Evolutionary conservation across 2,797 vertebrate species (phyloP).

Genomic region (Botia kubotai): DNA sequence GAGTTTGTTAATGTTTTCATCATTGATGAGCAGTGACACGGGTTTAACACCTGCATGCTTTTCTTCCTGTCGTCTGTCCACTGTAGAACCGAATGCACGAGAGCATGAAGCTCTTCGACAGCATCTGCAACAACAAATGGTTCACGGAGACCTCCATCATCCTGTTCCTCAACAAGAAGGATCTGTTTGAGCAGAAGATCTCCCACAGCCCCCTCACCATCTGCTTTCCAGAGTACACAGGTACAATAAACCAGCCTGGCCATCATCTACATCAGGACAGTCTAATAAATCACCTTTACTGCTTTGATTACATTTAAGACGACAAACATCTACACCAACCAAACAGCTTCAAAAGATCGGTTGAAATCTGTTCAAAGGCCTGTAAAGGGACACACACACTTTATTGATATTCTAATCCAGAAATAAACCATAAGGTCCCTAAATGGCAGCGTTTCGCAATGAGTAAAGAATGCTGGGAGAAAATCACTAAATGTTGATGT

Average conservation of each 20-base stretch:
- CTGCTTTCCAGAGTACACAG: slow-evolving; percentile 96
- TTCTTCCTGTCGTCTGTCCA: slow-evolving; percentile 36
- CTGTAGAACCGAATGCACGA: slow-evolving; percentile 97
- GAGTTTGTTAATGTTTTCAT: background rate
- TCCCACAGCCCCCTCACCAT: slow-evolving; percentile 92
- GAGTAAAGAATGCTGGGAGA: too few relatives aligned
- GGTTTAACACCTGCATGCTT: slow-evolving; percentile 36
- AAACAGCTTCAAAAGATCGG: too few relatives aligned
- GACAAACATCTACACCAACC: too few relatives aligned
- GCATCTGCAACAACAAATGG: slow-evolving; percentile 99
- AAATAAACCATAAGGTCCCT: background rate
- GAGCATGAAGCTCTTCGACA: slow-evolving; percentile 99
- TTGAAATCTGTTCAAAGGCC: too few relatives aligned
- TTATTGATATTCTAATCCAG: too few relatives aligned
- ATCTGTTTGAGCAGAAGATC: slow-evolving; percentile 98
- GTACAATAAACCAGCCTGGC: slow-evolving; percentile 70
- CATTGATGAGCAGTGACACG: background rate
- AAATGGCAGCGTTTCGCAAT: too few relatives aligned
- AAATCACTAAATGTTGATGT: background rate
- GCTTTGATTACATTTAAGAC: too few relatives aligned
- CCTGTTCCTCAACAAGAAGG: slow-evolving; percentile 99
- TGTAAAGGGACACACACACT: too few relatives aligned
- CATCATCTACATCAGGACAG: background rate
- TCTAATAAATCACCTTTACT: too few relatives aligned
- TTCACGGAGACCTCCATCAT: slow-evolving; percentile 99